Conservation (phyloP, 2,797 vertebrate genomes). For the Scomberomorus guttatus region DNA sequence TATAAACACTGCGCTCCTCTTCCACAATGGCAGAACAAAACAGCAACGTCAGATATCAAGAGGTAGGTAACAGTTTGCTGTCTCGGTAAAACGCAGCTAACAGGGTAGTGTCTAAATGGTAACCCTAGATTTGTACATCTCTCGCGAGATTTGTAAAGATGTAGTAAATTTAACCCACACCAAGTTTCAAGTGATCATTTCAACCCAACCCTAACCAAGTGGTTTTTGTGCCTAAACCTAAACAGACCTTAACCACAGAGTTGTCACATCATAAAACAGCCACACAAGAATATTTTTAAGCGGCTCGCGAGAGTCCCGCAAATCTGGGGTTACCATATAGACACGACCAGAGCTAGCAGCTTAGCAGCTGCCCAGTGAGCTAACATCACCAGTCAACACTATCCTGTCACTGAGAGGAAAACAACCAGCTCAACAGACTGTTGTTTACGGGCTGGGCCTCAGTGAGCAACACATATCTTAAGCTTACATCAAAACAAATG, state of each 20-base stretch:
- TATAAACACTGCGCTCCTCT: slow-evolving; percentile 12
- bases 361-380: slow-evolving; percentile 29
- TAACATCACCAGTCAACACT: slow-evolving; percentile 39
- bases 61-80: slow-evolving; percentile 69
- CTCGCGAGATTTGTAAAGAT: no score
- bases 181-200: no score
- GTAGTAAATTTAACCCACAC: no score
- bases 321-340: background rate
- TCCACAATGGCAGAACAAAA: slow-evolving; percentile 82
- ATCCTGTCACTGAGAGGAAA: slow-evolving; percentile 44
- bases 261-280: no score
- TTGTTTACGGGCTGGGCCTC: slow-evolving; percentile 35
- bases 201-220: no score
- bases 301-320: no score
- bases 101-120: background rate
- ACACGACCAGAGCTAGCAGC: no score
- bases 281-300: no score
- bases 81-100: slow-evolving; percentile 25
- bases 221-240: no score
- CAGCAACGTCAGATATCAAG: slow-evolving; percentile 83
- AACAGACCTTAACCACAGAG: no score
- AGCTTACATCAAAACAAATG: no score
- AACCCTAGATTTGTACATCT: no score
- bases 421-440: slow-evolving; percentile 30
- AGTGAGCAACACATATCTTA: accelerated